Conservation (phyloP, 2,888 invertebrate genomes). For the Conistra vaccinii region DNA sequence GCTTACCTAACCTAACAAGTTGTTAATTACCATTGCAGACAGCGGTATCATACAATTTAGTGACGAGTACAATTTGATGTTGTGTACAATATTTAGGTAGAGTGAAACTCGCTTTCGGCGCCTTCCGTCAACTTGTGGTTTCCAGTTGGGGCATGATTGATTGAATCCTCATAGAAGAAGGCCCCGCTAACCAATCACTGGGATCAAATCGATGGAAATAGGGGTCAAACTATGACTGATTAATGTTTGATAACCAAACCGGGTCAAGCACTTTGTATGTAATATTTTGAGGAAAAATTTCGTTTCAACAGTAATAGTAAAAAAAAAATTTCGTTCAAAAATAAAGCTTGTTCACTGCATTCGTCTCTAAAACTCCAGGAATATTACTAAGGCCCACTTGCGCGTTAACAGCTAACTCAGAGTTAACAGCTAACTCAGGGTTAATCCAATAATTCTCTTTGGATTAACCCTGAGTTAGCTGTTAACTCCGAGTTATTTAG, state of each 20-base stretch:
- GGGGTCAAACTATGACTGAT: slow-evolving; percentile 11
- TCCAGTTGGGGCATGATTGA: slow-evolving; percentile 29
- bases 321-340: too few species aligned
- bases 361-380: background rate
- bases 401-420: too few species aligned
- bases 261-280: background rate
- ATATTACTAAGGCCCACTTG: too few species aligned
- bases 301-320: background rate
- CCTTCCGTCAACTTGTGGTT: slow-evolving; percentile 2
- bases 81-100: background rate
- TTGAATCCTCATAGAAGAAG: slow-evolving; percentile 9
- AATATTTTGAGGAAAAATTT: background rate
- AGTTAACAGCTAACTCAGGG: too few species aligned
- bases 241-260: slow-evolving; percentile 11
- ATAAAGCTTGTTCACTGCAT: too few species aligned
- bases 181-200: slow-evolving; percentile 17
- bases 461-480: too few species aligned
- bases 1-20: background rate
- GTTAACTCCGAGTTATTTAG: too few species aligned
- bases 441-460: too few species aligned
- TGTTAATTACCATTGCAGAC: background rate
- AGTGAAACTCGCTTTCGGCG: background rate
- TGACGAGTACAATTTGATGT: background rate
- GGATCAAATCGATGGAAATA: slow-evolving; percentile 21
- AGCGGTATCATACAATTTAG: background rate